Evolutionary conservation across 2,113 vertebrate genomes (phyloP), one percentile per base, ranked within the genome.

Genomic region (Anolis sagrei): DNA sequence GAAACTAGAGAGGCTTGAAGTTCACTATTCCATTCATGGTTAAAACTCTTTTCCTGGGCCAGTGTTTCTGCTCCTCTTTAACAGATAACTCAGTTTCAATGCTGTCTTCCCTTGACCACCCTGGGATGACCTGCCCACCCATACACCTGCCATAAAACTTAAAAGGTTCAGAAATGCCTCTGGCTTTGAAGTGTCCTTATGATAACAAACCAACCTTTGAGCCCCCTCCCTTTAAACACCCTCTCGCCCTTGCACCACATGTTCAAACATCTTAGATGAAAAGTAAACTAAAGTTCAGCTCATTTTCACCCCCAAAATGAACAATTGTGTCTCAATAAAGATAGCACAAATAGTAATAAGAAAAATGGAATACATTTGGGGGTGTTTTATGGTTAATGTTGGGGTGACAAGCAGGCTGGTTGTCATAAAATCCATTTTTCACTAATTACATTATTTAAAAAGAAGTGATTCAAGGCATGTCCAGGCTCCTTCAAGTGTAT

Each of bases 1-100:
- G 99, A 98, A 99, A 99, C 96, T 93, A 97, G 98, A 99, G 98
- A 99, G 95, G 96, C 97, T 99, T 99, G 98, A 99, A 97, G 97
- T 98, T 96, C 96, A 96, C 93, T 96, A 95, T 97, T 97, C 97
- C 96, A 95, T 96, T 97, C 95, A 94, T 95, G 95, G 93, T 91
- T 94, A 93, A 95, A 96, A 94, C 94, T 96, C 95, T 95, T 92
- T 58, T 44, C 95, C 97, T 95, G 93, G 96, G 95, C 90, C 86
- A 76, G 90, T 90, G 91, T 85, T 94, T 95, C 96, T 95, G 97
- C 96, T 54, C 94, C 96, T 95, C 96, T 96, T 89, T 94, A 96
- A 96, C 91, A 96, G 95, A 97, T 97, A 95, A 96, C 88, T 93
- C 94, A 95, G 94, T 95, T 95, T 91, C 91, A 91, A 75, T 85